Base-by-base conservation (phyloP, 2,797 vertebrate genomes). In the Galaxias olidus region DNA sequence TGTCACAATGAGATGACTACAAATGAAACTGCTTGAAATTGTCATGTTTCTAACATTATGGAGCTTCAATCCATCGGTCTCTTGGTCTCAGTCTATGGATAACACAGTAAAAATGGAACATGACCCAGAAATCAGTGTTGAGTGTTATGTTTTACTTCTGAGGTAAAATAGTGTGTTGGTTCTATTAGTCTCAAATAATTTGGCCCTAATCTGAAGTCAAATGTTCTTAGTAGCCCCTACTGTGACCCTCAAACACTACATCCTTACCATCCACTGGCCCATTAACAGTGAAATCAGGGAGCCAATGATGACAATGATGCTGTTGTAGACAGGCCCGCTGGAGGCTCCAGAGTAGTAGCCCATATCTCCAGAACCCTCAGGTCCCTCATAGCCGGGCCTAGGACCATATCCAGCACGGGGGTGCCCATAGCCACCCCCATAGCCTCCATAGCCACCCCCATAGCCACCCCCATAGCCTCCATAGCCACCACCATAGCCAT, bases 331-430 rank as follows among this genome's bases (percentile, higher is more conserved):
- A 15, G 77, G 84, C 40, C 88, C 79, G 52, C 84, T 87, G 68
- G 89, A 88, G 0, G 83, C 80, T 6, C 54, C 84, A 0, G 59
- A 55, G 68, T 89, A 92, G 68, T 87, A 92, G 41, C 87, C 91
- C 78, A 86, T 59, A 8, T 89, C 88, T 59, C 89, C 89, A 52
- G 89, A 90, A 42, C 89, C 89, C 66, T 90, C 89, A 1, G 75
- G 10, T 19, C 59, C 51, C 7, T 90, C 89, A 43, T 86, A 82
- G 47, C 54, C 79, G 3, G 75, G 12, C 59, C 85, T 79, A 40
- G 46, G 7, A 8, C 76, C 77, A 4, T 80, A 82, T 17, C 82
- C 81, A 0, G 59, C 72, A 1, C 69, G 75, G 10, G 74, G 68
- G 57, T 79, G 67, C 0, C 72, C 70, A 6, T 71, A 42, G 0